A percentile compares a stretch with the other conserved stretches of the same genome.
phyloP scores from a whole-genome alignment of 1,140 invertebrate genomes.

The Drosophila prosaltans region DNA sequence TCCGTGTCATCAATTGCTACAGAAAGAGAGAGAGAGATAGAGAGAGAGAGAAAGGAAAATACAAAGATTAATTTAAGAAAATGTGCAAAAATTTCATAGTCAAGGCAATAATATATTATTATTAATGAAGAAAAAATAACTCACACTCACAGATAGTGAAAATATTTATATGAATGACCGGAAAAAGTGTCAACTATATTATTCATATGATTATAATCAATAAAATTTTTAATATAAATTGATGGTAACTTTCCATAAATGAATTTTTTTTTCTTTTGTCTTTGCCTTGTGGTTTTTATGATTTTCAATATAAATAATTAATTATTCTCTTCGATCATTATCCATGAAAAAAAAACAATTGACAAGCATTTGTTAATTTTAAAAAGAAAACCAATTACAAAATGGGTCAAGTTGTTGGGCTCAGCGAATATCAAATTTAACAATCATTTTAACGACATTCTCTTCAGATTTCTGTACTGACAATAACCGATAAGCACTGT shows the following conservation, averaged over 20 bases:
- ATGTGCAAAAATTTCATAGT: no score
- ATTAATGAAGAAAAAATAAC: not conserved
- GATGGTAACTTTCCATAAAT: constrained; percentile 3
- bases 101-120: no score
- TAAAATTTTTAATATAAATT: not conserved
- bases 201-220: not conserved
- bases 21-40: not conserved
- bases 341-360: not conserved
- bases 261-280: not conserved
- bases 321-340: not conserved
- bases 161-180: not conserved
- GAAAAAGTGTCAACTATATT: not conserved
- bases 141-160: not conserved
- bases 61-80: no score
- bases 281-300: not conserved
- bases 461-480: no score
- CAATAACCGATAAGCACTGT: no score
- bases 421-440: no score
- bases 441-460: no score
- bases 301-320: not conserved
- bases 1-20: constrained; percentile 75
- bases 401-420: no score
- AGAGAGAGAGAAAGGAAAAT: no score
- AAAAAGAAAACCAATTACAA: no score
- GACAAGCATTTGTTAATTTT: no score